Conservation (phyloP, 2,888 invertebrate genomes). For the Anticlea derivata region DNA sequence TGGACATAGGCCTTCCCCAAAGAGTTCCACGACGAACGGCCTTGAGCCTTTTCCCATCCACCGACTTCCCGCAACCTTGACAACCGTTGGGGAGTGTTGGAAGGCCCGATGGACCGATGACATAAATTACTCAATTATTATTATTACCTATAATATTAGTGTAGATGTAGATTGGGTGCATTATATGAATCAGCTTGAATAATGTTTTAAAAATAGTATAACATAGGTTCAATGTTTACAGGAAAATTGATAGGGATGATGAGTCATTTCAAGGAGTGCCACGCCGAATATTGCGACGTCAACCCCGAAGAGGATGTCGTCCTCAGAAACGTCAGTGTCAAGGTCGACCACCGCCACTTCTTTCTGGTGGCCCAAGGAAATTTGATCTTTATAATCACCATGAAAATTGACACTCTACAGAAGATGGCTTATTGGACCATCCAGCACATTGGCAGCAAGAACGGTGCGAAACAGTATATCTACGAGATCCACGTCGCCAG, state of each 20-base stretch:
- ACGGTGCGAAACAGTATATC: conserved; percentile 60
- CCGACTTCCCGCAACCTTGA: no score
- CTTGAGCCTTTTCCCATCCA: no score
- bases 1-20: no score
- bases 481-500: conserved; percentile 69
- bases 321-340: conserved; percentile 47
- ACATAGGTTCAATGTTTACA: conserved; percentile 37
- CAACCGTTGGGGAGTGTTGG: no score
- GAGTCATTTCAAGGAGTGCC: conserved; percentile 69
- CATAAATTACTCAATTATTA: no score
- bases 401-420: conserved; percentile 65
- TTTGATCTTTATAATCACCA: conserved; percentile 64
- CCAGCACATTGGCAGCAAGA: conserved; percentile 68
- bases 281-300: conserved; percentile 55
- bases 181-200: no score
- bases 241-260: conserved; percentile 64
- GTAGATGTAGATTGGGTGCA: no score
- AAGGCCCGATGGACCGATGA: no score
- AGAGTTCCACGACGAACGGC: no score
- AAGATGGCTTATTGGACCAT: conserved; percentile 69
- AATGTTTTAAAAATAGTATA: background rate
- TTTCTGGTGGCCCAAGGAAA: conserved; percentile 60
- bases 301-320: conserved; percentile 59
- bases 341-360: conserved; percentile 60
- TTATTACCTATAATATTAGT: no score